phyloP scores from a whole-genome alignment of 2,113 vertebrate genomes.

The Gavialis gangeticus region DNA sequence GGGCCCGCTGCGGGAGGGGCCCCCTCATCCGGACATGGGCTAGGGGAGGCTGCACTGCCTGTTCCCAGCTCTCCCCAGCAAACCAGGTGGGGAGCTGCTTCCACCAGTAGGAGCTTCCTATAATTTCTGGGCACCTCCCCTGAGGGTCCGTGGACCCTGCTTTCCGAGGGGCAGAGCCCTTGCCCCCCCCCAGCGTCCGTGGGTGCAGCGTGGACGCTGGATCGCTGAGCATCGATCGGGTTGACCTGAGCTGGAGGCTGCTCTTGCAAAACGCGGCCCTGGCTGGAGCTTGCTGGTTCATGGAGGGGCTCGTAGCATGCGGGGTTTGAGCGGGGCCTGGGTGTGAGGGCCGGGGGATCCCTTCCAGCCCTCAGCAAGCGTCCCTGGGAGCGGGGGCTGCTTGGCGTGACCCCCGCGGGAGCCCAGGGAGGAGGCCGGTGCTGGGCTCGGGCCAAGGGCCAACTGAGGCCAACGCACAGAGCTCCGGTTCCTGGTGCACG shows the following conservation, averaged over 20 bases:
- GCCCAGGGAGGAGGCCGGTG: too few species aligned
- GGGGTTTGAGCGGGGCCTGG: background rate
- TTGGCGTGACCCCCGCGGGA: too few species aligned
- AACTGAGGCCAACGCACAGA: background rate
- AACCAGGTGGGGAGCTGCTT: accelerated
- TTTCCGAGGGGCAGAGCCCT: background rate
- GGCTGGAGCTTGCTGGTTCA: too few species aligned
- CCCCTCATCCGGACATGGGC: too few species aligned
- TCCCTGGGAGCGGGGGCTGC: too few species aligned
- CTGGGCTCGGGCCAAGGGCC: background rate
- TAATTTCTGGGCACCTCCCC: too few species aligned
- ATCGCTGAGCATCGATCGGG: background rate
- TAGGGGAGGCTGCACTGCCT: too few species aligned
- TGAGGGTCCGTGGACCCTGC: too few species aligned
- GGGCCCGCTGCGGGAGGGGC: too few species aligned
- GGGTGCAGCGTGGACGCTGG: background rate
- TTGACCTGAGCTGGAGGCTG: background rate
- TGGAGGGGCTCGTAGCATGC: background rate
- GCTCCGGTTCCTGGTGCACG: background rate
- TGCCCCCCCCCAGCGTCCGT: background rate
- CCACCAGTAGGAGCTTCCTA: background rate
- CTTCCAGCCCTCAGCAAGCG: too few species aligned
- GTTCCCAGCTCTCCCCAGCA: accelerated
- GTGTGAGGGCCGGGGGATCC: accelerated
- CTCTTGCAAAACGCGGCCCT: accelerated